phyloP scores from a whole-genome alignment of 2,888 invertebrate genomes.

The Camponotus fellah region DNA sequence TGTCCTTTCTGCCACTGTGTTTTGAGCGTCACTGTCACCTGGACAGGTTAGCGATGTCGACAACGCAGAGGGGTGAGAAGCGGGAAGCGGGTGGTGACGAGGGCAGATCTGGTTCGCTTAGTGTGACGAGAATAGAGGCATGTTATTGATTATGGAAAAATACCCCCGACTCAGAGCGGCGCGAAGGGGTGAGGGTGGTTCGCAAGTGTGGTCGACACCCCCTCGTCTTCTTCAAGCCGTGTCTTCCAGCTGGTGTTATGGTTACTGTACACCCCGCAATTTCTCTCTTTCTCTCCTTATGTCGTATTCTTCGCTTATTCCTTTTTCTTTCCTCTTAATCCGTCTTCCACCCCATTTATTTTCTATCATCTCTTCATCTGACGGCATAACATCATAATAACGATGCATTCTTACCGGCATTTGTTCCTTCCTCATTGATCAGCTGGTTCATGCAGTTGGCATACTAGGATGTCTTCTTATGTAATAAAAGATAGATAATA shows the following conservation, averaged over 20 bases:
- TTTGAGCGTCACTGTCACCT: slow-evolving; percentile 81
- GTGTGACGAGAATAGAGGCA: slow-evolving; percentile 84
- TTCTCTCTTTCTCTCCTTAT: slow-evolving; percentile 70
- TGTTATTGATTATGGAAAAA: slow-evolving; percentile 85
- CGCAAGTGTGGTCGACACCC: slow-evolving; percentile 72
- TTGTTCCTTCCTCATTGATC: not conserved
- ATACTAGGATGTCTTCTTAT: not conserved
- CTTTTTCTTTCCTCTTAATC: no score
- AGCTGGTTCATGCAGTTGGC: slow-evolving; percentile 18
- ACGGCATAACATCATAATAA: slow-evolving; percentile 78
- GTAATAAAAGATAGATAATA: not conserved
- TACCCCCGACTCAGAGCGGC: slow-evolving; percentile 79
- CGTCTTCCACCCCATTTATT: slow-evolving; percentile 11
- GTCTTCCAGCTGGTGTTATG: slow-evolving; percentile 81
- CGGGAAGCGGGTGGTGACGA: slow-evolving; percentile 66
- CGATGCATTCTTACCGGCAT: slow-evolving; percentile 67
- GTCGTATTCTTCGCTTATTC: slow-evolving; percentile 60
- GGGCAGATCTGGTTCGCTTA: slow-evolving; percentile 79
- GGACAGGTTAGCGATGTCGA: slow-evolving; percentile 80
- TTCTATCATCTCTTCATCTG: slow-evolving; percentile 65
- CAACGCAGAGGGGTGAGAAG: slow-evolving; percentile 70
- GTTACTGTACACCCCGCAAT: slow-evolving; percentile 77
- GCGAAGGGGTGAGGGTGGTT: slow-evolving; percentile 63
- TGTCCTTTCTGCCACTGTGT: not conserved
- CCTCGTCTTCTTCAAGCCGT: slow-evolving; percentile 75